Evolutionary conservation across 64 coral and sea anemone species (phyloP).

Genomic region (Actinia tenebrosa): DNA sequence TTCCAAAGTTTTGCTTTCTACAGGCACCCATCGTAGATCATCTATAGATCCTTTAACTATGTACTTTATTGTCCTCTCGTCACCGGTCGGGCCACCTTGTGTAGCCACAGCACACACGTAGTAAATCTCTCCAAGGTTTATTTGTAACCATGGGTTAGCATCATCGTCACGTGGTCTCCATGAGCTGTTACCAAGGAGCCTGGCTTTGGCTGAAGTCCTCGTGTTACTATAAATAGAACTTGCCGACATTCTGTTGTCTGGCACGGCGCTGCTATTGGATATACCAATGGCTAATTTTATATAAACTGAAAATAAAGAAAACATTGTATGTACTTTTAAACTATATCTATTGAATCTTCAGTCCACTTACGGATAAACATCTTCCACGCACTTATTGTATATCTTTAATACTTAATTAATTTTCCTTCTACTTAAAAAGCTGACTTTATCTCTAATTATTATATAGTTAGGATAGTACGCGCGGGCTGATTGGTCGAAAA

Average conservation of each 20-base stretch:
- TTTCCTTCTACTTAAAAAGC: too few species aligned
- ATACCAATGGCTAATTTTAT: background rate
- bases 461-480: too few species aligned
- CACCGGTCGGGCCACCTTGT: background rate
- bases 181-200: background rate
- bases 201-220: background rate
- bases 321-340: too few species aligned
- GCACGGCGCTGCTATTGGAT: background rate
- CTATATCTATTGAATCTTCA: too few species aligned
- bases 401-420: too few species aligned
- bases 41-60: background rate
- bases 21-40: background rate
- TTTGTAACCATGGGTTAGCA: background rate
- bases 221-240: background rate
- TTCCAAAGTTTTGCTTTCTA: background rate
- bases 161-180: slow-evolving; percentile 7
- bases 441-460: too few species aligned
- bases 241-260: background rate
- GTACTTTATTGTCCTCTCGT: background rate
- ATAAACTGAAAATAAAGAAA: background rate
- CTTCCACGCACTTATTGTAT: too few species aligned
- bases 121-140: slow-evolving; percentile 6
- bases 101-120: slow-evolving; percentile 26
- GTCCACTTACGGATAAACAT: too few species aligned
- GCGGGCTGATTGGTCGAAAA: too few species aligned